Percentiles rank a stretch among this genome's conserved stretches.
phyloP scores from a whole-genome alignment of 1,140 invertebrate genomes.

The Asobara japonica region DNA sequence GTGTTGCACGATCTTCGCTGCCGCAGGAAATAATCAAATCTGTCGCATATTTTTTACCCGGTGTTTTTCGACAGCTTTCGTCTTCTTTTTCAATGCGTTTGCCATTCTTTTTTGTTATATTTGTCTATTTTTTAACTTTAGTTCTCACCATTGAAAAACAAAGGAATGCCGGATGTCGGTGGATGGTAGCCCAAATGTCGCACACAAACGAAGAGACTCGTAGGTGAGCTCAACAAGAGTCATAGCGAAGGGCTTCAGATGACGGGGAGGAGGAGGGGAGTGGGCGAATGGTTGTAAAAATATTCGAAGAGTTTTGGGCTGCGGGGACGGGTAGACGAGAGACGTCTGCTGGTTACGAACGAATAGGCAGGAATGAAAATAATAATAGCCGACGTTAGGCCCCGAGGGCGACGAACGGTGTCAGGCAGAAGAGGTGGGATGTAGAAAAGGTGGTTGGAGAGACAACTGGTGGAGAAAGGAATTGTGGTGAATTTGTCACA shows the following conservation, averaged over 20 bases:
- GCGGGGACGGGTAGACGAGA: slow-evolving; percentile 6
- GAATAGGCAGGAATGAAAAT: slow-evolving; percentile 33
- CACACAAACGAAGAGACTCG: slow-evolving; percentile 31
- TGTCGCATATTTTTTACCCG: slow-evolving; percentile 4
- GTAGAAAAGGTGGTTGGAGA: slow-evolving; percentile 22
- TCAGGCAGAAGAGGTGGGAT: not conserved
- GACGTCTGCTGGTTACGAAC: not conserved
- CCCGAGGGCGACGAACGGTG: slow-evolving; percentile 24
- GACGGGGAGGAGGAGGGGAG: slow-evolving; percentile 7
- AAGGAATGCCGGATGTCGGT: slow-evolving; percentile 26
- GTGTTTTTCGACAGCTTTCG: slow-evolving; percentile 13
- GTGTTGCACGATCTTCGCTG: slow-evolving; percentile 14
- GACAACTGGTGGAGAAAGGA: slow-evolving; percentile 1
- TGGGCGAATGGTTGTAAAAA: slow-evolving; percentile 27
- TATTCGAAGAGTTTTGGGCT: slow-evolving; percentile 28
- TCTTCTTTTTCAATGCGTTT: slow-evolving; percentile 25
- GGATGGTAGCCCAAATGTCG: slow-evolving; percentile 30
- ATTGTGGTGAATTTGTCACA: slow-evolving; percentile 34
- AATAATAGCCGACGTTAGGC: slow-evolving; percentile 32
- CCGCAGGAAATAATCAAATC: slow-evolving; percentile 31
- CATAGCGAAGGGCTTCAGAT: not conserved
- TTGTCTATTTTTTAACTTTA: slow-evolving; percentile 20
- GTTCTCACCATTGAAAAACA: slow-evolving; percentile 25
- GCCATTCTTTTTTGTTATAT: slow-evolving; percentile 1
- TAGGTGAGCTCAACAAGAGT: slow-evolving; percentile 21